Evolutionary conservation across 2,888 invertebrate genomes (phyloP).

Genomic region (Gisinianus flammeolus): DNA sequence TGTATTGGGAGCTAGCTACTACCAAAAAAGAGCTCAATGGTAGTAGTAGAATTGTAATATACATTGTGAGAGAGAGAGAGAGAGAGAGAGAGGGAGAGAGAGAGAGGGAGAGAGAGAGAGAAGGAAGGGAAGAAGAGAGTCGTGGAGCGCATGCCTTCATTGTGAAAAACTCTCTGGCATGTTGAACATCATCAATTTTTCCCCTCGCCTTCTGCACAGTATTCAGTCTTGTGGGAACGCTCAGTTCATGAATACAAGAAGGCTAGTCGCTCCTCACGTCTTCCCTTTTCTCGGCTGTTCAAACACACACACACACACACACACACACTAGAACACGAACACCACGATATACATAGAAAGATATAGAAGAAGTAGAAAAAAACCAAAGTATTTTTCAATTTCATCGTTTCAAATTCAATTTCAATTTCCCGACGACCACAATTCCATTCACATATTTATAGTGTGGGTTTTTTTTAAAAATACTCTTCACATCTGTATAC

Average conservation of each 20-base stretch:
- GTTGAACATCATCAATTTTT: constrained; percentile 39
- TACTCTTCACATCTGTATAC: too few relatives aligned
- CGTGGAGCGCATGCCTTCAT: constrained; percentile 15
- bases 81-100: neutral
- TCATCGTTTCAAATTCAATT: too few relatives aligned
- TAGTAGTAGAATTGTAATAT: neutral
- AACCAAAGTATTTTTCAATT: too few relatives aligned
- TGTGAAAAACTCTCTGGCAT: constrained; percentile 11
- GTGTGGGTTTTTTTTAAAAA: too few relatives aligned
- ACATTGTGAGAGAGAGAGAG: neutral
- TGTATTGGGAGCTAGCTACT: neutral
- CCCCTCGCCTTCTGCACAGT: constrained; percentile 28
- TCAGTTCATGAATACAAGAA: constrained; percentile 8
- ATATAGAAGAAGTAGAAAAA: too few relatives aligned
- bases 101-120: neutral
- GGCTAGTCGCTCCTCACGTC: constrained; percentile 5
- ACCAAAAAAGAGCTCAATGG: neutral
- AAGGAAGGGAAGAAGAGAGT: neutral
- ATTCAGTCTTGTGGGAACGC: constrained; percentile 33
- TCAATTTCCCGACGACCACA: too few relatives aligned
- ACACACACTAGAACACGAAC: too few relatives aligned
- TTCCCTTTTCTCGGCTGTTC: neutral
- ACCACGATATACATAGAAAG: too few relatives aligned
- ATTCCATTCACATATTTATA: too few relatives aligned
- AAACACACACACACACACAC: too few relatives aligned